Percentiles rank a stretch among this genome's conserved stretches.
Evolutionary conservation across 2,113 vertebrate genomes (phyloP).

Genomic region (Petromus typicus): DNA sequence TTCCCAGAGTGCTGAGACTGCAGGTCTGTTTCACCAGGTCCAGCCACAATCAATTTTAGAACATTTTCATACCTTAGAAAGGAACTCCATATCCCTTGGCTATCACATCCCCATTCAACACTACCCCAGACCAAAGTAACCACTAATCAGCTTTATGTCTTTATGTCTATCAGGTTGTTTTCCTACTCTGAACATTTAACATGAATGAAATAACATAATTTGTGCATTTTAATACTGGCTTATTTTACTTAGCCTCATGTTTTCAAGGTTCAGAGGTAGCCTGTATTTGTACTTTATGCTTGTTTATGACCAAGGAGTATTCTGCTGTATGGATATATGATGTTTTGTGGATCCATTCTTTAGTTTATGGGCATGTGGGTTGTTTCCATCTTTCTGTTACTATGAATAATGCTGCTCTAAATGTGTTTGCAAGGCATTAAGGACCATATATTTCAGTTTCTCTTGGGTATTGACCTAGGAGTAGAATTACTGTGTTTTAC

Average conservation of each 20-base stretch:
- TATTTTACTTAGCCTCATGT: conserved; percentile 32
- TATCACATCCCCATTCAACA: not conserved
- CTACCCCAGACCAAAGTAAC: not conserved
- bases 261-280: not conserved
- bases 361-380: not conserved
- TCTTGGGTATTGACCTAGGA: not conserved
- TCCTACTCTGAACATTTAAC: not conserved
- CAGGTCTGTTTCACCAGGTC: not conserved
- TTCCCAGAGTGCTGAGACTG: not conserved
- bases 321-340: not conserved
- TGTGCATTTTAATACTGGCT: not conserved
- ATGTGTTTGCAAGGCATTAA: not conserved
- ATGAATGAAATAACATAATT: not conserved
- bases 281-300: not conserved
- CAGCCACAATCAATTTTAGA: not conserved
- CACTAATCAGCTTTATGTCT: not conserved
- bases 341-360: not conserved
- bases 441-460: not conserved
- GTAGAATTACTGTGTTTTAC: not conserved
- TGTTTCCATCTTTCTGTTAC: not conserved
- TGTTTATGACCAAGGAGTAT: not conserved
- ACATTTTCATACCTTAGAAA: conserved; percentile 5
- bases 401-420: not conserved
- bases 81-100: not conserved
- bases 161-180: conserved; percentile 15